Evolutionary conservation across 1,140 invertebrate species (phyloP).

Genomic region (Eumeta japonica): DNA sequence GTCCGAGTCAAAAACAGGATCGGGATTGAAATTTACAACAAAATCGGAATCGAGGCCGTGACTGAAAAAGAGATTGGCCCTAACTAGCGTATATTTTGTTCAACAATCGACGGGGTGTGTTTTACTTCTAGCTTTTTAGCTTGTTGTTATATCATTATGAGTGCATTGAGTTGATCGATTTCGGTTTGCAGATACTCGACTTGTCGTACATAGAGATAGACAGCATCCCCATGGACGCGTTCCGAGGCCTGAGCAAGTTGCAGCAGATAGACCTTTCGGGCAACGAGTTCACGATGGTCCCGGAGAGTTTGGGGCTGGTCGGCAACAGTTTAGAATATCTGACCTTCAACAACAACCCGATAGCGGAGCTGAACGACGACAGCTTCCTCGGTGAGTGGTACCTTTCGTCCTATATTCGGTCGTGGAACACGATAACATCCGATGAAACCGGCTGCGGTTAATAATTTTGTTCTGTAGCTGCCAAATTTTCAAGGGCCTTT

Average conservation of each 20-base stretch:
- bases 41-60: no score
- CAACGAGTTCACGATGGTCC: conserved; percentile 60
- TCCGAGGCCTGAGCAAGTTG: conserved; percentile 47
- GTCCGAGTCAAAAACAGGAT: no score
- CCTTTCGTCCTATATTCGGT: no score
- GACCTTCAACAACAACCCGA: conserved; percentile 59
- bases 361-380: conserved; percentile 56
- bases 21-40: no score
- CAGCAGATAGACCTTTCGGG: conserved; percentile 58
- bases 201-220: conserved; percentile 60
- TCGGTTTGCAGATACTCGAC: conserved; percentile 55
- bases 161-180: not conserved
- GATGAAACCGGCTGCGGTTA: no score
- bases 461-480: no score
- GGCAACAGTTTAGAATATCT: conserved; percentile 54
- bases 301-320: conserved; percentile 52
- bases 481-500: no score
- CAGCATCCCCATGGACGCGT: conserved; percentile 46
- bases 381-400: conserved; percentile 55
- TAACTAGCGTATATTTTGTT: not conserved
- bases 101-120: not conserved
- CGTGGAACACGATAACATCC: no score
- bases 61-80: no score
- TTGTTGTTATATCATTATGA: not conserved
- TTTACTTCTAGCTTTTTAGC: no score